A percentile compares a stretch with the other conserved stretches of the same genome.
These are phyloP conservation scores for Drosophila incognita DNA, from an alignment of 2,888 invertebrate species.

Conservation along the genomic window DNA sequence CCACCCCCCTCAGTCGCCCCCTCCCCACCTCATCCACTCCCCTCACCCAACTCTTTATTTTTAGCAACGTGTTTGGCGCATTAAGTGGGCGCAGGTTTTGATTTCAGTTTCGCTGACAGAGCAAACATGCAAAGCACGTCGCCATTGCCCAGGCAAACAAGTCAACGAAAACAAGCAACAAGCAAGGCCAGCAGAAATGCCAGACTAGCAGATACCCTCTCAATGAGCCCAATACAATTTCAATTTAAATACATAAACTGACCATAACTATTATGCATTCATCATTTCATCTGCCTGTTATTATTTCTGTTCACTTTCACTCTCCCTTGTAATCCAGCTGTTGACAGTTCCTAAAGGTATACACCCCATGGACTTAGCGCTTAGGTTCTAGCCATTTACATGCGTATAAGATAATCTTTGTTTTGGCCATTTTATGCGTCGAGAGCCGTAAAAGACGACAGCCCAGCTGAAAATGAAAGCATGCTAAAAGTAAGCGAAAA, in stretches of 20 bases:
- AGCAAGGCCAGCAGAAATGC: background rate
- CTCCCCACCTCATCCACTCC: background rate
- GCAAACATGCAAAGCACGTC: conserved; percentile 68
- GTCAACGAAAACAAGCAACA: conserved; percentile 2
- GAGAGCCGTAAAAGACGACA: conserved; percentile 6
- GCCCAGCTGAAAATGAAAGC: conserved; percentile 3
- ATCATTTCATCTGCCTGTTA: background rate
- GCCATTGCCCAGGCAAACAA: conserved; percentile 9
- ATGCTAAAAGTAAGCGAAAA: conserved; percentile 16
- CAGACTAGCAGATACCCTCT: conserved; percentile 17
- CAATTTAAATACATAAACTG: background rate
- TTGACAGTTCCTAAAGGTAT: background rate
- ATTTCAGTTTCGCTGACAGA: conserved; percentile 40
- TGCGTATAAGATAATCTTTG: background rate
- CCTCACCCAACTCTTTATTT: background rate
- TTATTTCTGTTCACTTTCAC: background rate
- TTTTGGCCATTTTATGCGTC: conserved; percentile 8
- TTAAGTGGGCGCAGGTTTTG: conserved; percentile 63
- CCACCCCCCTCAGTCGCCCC: background rate
- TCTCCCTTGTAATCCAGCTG: background rate
- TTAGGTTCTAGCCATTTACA: background rate
- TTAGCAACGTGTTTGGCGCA: conserved; percentile 71
- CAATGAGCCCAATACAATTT: background rate
- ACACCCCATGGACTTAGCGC: background rate
- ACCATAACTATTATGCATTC: background rate